Evolutionary conservation across 2,888 invertebrate genomes (phyloP).

Genomic region (Campoletis raptor): DNA sequence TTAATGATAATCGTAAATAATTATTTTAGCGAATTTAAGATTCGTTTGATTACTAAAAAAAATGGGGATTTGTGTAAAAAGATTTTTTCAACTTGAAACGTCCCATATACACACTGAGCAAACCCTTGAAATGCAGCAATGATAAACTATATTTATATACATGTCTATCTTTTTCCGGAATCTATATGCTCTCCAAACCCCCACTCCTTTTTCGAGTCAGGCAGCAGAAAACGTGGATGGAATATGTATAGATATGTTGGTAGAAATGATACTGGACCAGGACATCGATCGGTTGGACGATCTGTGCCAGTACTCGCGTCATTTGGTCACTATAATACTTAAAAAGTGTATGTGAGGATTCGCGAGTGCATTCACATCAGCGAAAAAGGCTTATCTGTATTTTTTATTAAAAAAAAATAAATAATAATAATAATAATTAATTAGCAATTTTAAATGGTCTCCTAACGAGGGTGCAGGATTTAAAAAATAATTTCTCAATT

Average conservation of each 20-base stretch:
- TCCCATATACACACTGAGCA: background rate
- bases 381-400: background rate
- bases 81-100: background rate
- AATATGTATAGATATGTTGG: conserved; percentile 7
- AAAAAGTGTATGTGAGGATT: background rate
- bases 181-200: conserved; percentile 30
- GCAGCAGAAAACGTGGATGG: conserved; percentile 23
- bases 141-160: background rate
- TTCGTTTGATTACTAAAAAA: background rate
- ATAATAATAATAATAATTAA: too few species aligned
- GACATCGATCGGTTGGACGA: conserved; percentile 52
- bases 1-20: too few species aligned
- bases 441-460: background rate
- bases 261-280: conserved; percentile 3
- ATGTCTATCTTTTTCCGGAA: conserved; percentile 25
- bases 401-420: background rate
- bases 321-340: background rate
- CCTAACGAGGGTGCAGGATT: background rate
- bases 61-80: background rate
- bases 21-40: background rate
- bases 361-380: background rate
- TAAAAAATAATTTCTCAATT: background rate
- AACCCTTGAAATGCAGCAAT: conserved; percentile 28
- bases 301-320: conserved; percentile 32
- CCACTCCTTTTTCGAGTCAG: conserved; percentile 38